Percentiles rank a stretch among this genome's conserved stretches.
These are phyloP conservation scores for Melieria crassipennis DNA, from an alignment of 2,888 invertebrate genomes.

Conservation along the genomic window DNA sequence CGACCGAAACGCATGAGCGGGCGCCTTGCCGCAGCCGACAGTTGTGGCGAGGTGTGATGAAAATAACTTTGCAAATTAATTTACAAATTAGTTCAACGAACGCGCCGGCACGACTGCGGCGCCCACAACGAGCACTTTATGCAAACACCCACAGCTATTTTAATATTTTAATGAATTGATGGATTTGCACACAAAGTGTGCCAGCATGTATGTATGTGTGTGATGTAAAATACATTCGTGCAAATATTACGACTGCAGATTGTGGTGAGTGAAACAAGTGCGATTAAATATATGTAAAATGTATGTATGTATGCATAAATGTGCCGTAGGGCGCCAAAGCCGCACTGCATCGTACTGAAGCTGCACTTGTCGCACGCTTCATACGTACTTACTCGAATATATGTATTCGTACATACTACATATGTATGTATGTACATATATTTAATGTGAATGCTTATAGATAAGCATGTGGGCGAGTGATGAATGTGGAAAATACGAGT, in stretches of 20 bases:
- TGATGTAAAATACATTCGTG: too few species aligned
- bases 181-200: conserved; percentile 34
- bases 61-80: conserved; percentile 58
- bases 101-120: conserved; percentile 17
- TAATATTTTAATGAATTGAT: conserved; percentile 34
- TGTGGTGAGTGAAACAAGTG: too few species aligned
- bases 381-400: not conserved
- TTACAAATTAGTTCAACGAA: conserved; percentile 52
- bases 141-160: conserved; percentile 12
- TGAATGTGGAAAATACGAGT: too few species aligned
- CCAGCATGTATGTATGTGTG: not conserved
- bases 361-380: not conserved
- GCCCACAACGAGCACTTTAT: not conserved
- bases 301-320: too few species aligned
- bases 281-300: too few species aligned
- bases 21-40: not conserved
- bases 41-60: conserved; percentile 38
- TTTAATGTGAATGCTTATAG: not conserved
- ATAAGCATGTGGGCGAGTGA: too few species aligned
- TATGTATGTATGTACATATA: not conserved
- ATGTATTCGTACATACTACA: not conserved
- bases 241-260: too few species aligned
- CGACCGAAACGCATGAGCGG: too few species aligned
- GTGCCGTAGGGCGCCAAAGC: too few species aligned
- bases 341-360: not conserved